A percentile compares a stretch with the other conserved stretches of the same genome.
Conservation (phyloP, 2,797 vertebrate genomes). For the Gymnodraco acuticeps region DNA sequence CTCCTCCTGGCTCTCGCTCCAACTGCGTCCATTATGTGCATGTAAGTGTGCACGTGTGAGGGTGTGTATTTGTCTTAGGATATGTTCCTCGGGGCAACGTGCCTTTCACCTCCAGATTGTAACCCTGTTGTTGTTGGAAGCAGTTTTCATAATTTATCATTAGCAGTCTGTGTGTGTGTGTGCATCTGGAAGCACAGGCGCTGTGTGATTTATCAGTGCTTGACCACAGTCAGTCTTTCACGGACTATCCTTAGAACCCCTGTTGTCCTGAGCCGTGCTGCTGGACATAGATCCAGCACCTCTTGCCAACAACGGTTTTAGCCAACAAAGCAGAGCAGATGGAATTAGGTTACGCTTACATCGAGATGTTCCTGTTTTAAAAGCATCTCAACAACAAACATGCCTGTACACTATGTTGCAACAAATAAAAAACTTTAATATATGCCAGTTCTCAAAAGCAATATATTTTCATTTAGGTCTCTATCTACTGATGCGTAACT, state of each 20-base stretch:
- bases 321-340: constrained; percentile 59
- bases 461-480: background rate
- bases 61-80: constrained; percentile 54
- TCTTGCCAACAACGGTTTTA: constrained; percentile 28
- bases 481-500: background rate
- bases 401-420: background rate
- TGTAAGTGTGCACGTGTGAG: background rate
- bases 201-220: constrained; percentile 60
- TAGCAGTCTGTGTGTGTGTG: constrained; percentile 2
- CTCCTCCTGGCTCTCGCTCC: constrained; percentile 64
- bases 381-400: constrained; percentile 51
- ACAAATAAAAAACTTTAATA: background rate
- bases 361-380: constrained; percentile 40
- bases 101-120: constrained; percentile 65
- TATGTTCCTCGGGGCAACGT: constrained; percentile 63
- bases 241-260: constrained; percentile 57
- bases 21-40: constrained; percentile 50
- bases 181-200: background rate
- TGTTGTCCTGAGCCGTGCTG: constrained; percentile 32
- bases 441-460: background rate
- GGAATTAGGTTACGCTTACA: constrained; percentile 56
- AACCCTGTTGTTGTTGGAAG: constrained; percentile 77
- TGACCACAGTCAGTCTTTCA: constrained; percentile 64
- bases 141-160: constrained; percentile 67
- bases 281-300: constrained; percentile 27